Percentiles rank a stretch among this genome's conserved stretches.
phyloP scores from a whole-genome alignment of 2,888 invertebrate genomes.

The Hypolimnas misippus region DNA sequence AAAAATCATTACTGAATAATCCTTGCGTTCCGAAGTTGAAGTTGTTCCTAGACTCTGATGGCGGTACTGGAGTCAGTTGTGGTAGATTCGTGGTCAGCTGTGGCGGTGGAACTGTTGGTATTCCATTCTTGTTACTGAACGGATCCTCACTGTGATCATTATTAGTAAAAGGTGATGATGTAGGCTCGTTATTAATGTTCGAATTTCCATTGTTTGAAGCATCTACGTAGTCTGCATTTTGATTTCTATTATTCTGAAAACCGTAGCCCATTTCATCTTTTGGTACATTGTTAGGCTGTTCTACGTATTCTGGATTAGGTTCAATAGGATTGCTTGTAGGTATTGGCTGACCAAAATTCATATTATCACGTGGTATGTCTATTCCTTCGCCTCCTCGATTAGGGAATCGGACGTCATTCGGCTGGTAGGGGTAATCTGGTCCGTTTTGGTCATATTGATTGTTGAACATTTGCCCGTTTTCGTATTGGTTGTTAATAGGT shows the following conservation, averaged over 20 bases:
- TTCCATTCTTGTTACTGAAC: background rate
- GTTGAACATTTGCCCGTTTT: conserved; percentile 26
- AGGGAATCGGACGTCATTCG: conserved; percentile 44
- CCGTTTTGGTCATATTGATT: conserved; percentile 11
- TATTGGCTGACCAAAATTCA: conserved; percentile 26
- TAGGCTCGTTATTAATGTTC: background rate
- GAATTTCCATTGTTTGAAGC: background rate
- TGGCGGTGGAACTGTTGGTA: conserved; percentile 4
- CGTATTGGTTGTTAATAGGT: conserved; percentile 7
- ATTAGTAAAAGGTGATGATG: background rate
- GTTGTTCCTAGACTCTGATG: conserved; percentile 49
- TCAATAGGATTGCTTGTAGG: conserved; percentile 15
- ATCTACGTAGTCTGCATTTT: too few relatives aligned
- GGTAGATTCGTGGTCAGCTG: conserved; percentile 33
- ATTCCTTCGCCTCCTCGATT: conserved; percentile 26
- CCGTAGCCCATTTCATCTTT: conserved; percentile 25
- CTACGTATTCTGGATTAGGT: conserved; percentile 8
- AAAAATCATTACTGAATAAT: conserved; percentile 49
- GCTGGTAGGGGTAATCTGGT: conserved; percentile 32
- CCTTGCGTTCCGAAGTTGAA: conserved; percentile 51
- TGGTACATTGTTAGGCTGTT: conserved; percentile 9
- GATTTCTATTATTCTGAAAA: too few relatives aligned
- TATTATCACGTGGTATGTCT: conserved; percentile 39
- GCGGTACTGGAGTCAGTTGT: conserved; percentile 51
- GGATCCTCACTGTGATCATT: too few relatives aligned